Evolutionary conservation across 1,140 invertebrate genomes (phyloP).

Genomic region (Cyclargus thomasi): DNA sequence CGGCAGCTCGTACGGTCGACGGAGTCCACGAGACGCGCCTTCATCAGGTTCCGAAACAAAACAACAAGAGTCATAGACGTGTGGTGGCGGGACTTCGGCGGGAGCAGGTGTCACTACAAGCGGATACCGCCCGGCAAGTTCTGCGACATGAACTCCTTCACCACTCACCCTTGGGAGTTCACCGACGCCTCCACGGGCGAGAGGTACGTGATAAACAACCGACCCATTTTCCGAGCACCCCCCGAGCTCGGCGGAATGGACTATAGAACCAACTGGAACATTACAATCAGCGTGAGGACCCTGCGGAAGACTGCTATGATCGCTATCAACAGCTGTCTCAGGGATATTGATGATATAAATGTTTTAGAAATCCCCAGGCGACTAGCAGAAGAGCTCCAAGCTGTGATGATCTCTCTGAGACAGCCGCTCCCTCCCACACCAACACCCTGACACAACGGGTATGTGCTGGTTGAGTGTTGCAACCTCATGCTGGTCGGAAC

Average conservation of each 20-base stretch:
- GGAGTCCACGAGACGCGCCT: constrained; percentile 72
- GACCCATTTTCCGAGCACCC: constrained; percentile 51
- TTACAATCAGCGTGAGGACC: constrained; percentile 47
- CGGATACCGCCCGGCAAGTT: constrained; percentile 57
- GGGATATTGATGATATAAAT: constrained; percentile 27
- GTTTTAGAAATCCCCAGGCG: constrained; percentile 42
- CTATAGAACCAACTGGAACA: constrained; percentile 60
- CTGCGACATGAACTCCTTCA: constrained; percentile 81
- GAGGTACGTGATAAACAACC: constrained; percentile 63
- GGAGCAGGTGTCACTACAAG: constrained; percentile 53
- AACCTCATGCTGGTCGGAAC: background rate
- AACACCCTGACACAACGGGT: constrained; percentile 28
- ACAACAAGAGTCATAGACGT: constrained; percentile 79
- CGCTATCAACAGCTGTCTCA: constrained; percentile 31
- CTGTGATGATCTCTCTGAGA: constrained; percentile 28
- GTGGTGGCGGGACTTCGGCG: constrained; percentile 85
- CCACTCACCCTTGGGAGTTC: constrained; percentile 86
- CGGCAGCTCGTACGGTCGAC: constrained; percentile 59
- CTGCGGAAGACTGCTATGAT: constrained; percentile 41
- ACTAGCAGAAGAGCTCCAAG: constrained; percentile 39
- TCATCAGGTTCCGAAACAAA: constrained; percentile 82
- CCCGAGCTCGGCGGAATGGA: constrained; percentile 40
- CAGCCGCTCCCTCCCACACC: constrained; percentile 20
- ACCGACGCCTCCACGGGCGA: constrained; percentile 79
- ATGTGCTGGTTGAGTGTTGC: background rate